Evolutionary conservation across 2,113 vertebrate species (phyloP), one percentile per base, ranked within the genome.

Genomic region (Sphyrna mokarran): DNA sequence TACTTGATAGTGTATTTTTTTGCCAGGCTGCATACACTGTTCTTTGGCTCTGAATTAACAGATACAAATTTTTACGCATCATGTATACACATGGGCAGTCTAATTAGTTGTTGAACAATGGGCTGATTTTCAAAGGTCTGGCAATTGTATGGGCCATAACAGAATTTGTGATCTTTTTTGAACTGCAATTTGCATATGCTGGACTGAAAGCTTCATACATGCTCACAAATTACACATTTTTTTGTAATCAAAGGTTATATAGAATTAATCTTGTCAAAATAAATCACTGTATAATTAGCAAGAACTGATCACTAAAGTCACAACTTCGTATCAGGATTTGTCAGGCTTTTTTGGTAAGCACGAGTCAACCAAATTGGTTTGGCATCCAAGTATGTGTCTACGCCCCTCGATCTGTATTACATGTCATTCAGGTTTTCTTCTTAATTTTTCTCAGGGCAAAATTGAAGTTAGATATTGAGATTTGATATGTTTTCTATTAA

Each of bases 11-110:
- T 72, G n/a, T 95, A 16, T 95, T 95, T n/a, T 72, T 72, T 72
- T 72, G 40, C 69, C 94, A 95, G 68, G 66, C 94, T 95, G 94
- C 94, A 95, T 72, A 72, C 94, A 95, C 69, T 72, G 69, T 94
- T 40, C 91, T 90, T 58, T 33, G 8, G n/a, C 33, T 91, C 58
- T 66, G 61, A 91, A 91, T 91, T 91, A 66, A 37, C 61, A 91
- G 68, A 69, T 95, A 33, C 9, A 95, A 33, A 26, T 70, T 95
- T 48, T 95, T 72, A 72, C 14, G 40, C 23, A 48, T 95, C 94
- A 95, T 69, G 70, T 95, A 66, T 40, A 94, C 37, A 69, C 37
- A 37, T 94, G 8, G 93, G 70, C 13, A 48, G 23, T 70, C 94
- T 72, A 95, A 95, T 95, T 95, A 94, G 68, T 72, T 70, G 63